These are phyloP conservation scores for Eubasilissa regina DNA, from an alignment of 1,140 invertebrate genomes.

Conservation along the genomic window DNA sequence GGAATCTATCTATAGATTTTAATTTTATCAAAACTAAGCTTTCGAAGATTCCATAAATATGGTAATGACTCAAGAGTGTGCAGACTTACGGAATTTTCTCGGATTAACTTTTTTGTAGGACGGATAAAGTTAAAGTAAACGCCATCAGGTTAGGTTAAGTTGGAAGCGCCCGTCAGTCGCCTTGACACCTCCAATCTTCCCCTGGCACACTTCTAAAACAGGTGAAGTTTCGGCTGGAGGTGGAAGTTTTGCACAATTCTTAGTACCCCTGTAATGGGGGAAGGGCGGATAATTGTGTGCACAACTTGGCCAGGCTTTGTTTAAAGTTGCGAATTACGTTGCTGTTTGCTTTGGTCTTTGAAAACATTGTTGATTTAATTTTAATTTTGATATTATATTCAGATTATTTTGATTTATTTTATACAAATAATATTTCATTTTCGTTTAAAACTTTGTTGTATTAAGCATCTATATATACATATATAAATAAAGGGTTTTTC, in stretches of 20 bases:
- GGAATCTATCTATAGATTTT: too few relatives aligned
- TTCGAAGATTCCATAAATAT: constrained; percentile 6
- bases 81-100: constrained; percentile 25
- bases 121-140: constrained; percentile 28
- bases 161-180: constrained; percentile 22
- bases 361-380: neutral
- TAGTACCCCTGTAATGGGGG: neutral
- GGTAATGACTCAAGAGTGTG: constrained; percentile 19
- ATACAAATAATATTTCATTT: too few relatives aligned
- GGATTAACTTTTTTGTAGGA: constrained; percentile 38
- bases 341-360: neutral
- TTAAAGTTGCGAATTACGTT: constrained; percentile 27
- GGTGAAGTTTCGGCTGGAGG: constrained; percentile 25
- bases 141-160: constrained; percentile 26
- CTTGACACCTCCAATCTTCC: constrained; percentile 47
- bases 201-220: constrained; percentile 21
- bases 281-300: constrained; percentile 21
- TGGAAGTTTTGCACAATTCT: constrained; percentile 2
- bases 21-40: too few relatives aligned
- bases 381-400: too few relatives aligned
- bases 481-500: too few relatives aligned
- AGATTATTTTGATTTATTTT: too few relatives aligned
- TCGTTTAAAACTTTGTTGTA: too few relatives aligned
- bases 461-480: too few relatives aligned
- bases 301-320: constrained; percentile 18